Base-by-base conservation (phyloP, 2,797 vertebrate species). In the Pachyuromys duprasi region DNA sequence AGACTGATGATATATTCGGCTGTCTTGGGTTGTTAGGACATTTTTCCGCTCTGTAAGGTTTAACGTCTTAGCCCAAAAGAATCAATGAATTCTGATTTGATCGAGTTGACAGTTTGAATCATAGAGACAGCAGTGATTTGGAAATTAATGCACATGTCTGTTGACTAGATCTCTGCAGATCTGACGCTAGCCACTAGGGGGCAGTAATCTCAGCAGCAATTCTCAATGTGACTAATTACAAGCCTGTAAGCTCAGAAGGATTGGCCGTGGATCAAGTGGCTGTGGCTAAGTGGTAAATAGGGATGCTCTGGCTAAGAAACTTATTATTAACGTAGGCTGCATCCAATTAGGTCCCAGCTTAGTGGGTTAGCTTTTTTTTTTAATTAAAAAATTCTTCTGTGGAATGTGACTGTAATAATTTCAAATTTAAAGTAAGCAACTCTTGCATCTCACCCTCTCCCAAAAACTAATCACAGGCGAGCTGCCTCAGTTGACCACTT, bases 101-200 rank as follows among this genome's bases (percentile, higher is more conserved):
- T 53, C 22, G 0, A 6, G 31, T 33, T 28, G 65, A 92, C 5
- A n/a, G 20, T 74, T 84, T 42, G 69, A 70, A 63, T 95, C 75
- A 60, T 26, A 94, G 92, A 90, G 81, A 86, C 9, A 88, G 33
- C 4, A 12, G 82, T 94, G 93, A 78, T 93, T 92, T 83, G 67
- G 88, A 60, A 93, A 94, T 3, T 0, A 45, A 89, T 12, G 17
- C 11, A 81, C 42, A 24, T 63, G 1, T 42, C 69, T 91, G 17
- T 65, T 75, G 81, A 82, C 72, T 65, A 53, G 70, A 53, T 45
- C 70, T 67, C 55, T 90, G 80, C 33, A 39, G 70, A 28, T 39
- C 39, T 17, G 42, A 88, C 36, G 20, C 17, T 28, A n/a, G 49
- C 81, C 65, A 62, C 70, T 39, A 55, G 12, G 55, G 49, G 62